Evolutionary conservation across 2,888 invertebrate genomes (phyloP).

Genomic region (Volucella zonaria): DNA sequence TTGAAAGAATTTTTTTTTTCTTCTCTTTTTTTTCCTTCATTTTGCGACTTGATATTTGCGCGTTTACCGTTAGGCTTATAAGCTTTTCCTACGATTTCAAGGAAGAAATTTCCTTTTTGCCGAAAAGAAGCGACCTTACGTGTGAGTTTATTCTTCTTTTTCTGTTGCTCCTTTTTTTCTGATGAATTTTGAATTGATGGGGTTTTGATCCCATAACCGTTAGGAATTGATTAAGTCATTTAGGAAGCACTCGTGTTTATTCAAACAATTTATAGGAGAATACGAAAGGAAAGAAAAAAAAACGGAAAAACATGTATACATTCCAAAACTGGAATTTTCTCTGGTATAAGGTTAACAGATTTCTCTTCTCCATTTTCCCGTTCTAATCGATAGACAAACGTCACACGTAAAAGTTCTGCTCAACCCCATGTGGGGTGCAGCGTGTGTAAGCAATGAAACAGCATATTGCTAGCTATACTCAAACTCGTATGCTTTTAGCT

Average conservation of each 20-base stretch:
- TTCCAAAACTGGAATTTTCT: constrained; percentile 47
- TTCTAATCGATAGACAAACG: constrained; percentile 61
- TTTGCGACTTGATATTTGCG: constrained; percentile 28
- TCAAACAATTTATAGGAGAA: too few relatives aligned
- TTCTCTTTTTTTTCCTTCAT: constrained; percentile 32
- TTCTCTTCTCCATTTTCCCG: constrained; percentile 32
- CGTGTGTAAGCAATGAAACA: background rate
- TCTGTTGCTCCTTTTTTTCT: too few relatives aligned
- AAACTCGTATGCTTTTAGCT: background rate
- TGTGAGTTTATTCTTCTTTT: too few relatives aligned
- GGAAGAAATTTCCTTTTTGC: background rate
- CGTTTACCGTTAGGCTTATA: background rate
- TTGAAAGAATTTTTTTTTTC: constrained; percentile 41
- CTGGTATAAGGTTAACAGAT: constrained; percentile 37
- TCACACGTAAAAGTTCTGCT: constrained; percentile 34
- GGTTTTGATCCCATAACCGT: too few relatives aligned
- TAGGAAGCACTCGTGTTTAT: too few relatives aligned
- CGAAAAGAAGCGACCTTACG: too few relatives aligned
- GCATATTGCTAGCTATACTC: background rate
- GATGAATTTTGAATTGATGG: too few relatives aligned
- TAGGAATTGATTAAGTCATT: too few relatives aligned
- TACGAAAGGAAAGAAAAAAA: too few relatives aligned
- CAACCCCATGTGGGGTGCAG: constrained; percentile 57
- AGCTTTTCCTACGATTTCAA: background rate
- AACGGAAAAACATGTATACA: background rate